A percentile compares a stretch with the other conserved stretches of the same genome.
Evolutionary conservation across 1,140 invertebrate genomes (phyloP).

Genomic region (Leptopilina boulardi): DNA sequence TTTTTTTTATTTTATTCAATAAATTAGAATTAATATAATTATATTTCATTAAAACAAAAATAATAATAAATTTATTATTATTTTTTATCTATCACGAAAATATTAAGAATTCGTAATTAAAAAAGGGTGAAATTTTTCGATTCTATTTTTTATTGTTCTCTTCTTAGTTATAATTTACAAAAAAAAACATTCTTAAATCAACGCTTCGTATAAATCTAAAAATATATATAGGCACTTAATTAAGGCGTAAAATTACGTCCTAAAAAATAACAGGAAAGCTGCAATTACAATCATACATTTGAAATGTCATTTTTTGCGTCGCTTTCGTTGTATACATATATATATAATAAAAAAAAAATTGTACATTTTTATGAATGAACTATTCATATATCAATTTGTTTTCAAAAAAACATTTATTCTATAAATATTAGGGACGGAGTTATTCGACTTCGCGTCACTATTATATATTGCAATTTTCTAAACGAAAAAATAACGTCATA

Average conservation of each 20-base stretch:
- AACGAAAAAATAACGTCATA: conserved; percentile 5
- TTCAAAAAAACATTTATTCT: not conserved
- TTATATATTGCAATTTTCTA: conserved; percentile 25
- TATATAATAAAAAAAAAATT: conserved; percentile 52
- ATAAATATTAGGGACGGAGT: conserved; percentile 28
- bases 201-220: conserved; percentile 63
- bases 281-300: conserved; percentile 48
- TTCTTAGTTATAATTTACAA: conserved; percentile 72
- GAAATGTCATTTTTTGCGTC: conserved; percentile 43
- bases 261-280: conserved; percentile 67
- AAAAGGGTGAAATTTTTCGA: conserved; percentile 42
- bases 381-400: conserved; percentile 57
- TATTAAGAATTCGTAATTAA: not conserved
- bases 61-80: no score
- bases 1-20: no score
- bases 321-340: conserved; percentile 51
- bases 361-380: conserved; percentile 63
- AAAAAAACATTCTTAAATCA: conserved; percentile 58
- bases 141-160: conserved; percentile 58
- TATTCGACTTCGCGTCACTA: conserved; percentile 39
- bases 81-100: no score
- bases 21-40: no score
- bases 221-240: conserved; percentile 65
- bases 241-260: conserved; percentile 58
- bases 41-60: no score